Conservation (phyloP, 2,113 vertebrate species). For the Clarias batrachus region DNA sequence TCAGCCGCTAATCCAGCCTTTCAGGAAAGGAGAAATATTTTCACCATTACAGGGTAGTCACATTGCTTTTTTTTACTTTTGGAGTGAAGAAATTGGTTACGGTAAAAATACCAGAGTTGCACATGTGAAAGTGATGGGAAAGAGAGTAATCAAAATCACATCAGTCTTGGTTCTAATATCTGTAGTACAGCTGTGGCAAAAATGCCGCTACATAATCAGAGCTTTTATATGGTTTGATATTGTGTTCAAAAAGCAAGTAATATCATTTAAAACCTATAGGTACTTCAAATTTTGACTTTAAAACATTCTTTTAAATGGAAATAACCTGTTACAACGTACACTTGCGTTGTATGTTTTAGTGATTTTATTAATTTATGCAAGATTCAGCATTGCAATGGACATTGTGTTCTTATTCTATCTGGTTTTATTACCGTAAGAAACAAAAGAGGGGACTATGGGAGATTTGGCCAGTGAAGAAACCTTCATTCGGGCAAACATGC, state of each 20-base stretch:
- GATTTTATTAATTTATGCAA: not conserved
- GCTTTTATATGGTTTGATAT: not conserved
- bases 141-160: not conserved
- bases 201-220: not conserved
- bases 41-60: constrained; percentile 62
- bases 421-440: constrained; percentile 53
- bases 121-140: constrained; percentile 8
- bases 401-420: constrained; percentile 47
- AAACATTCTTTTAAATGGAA: not conserved
- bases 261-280: not conserved
- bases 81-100: constrained; percentile 1
- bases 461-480: not conserved
- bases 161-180: not conserved
- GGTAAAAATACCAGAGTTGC: constrained; percentile 2
- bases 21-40: constrained; percentile 60
- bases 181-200: not conserved
- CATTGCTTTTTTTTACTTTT: constrained; percentile 2
- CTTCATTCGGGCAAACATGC: not conserved
- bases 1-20: constrained; percentile 44
- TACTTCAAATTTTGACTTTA: not conserved
- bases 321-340: not conserved
- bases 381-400: constrained; percentile 38
- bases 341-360: not conserved
- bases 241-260: not conserved
- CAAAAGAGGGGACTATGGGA: constrained; percentile 48